Evolutionary conservation across 2,888 invertebrate genomes (phyloP).

Genomic region (Orthonychiurus folsomi): DNA sequence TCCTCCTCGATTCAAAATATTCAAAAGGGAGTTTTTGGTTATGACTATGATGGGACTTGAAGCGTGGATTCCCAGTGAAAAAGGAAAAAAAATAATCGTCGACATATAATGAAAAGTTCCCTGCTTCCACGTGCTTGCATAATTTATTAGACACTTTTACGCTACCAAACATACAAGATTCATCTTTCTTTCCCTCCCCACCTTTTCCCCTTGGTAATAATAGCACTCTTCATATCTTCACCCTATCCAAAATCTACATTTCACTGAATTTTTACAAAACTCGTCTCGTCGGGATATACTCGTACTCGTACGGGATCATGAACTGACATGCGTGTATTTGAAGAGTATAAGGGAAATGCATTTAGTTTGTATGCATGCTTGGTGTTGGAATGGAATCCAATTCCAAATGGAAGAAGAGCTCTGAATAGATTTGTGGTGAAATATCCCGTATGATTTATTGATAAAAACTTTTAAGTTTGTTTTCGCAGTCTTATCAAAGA

Average conservation of each 20-base stretch:
- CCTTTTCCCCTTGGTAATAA: too few species aligned
- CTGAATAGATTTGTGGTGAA: background rate
- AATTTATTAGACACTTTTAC: background rate
- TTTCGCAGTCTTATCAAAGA: too few species aligned
- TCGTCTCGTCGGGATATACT: background rate
- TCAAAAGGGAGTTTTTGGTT: background rate
- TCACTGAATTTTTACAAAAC: background rate
- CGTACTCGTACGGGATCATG: too few species aligned
- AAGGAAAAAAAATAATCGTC: background rate
- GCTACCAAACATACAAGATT: background rate
- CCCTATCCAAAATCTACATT: background rate
- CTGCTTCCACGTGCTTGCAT: background rate
- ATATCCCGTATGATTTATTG: background rate
- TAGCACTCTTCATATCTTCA: background rate
- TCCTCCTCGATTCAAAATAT: background rate
- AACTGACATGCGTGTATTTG: too few species aligned
- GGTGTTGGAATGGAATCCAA: background rate
- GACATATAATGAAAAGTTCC: background rate
- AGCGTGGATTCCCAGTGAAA: background rate
- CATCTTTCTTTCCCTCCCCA: too few species aligned
- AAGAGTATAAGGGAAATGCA: too few species aligned
- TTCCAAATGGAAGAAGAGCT: background rate
- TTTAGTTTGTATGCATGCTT: too few species aligned
- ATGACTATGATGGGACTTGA: background rate
- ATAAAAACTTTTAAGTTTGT: background rate